phyloP scores from a whole-genome alignment of 2,797 vertebrate species.

The Sebastes cheni region DNA sequence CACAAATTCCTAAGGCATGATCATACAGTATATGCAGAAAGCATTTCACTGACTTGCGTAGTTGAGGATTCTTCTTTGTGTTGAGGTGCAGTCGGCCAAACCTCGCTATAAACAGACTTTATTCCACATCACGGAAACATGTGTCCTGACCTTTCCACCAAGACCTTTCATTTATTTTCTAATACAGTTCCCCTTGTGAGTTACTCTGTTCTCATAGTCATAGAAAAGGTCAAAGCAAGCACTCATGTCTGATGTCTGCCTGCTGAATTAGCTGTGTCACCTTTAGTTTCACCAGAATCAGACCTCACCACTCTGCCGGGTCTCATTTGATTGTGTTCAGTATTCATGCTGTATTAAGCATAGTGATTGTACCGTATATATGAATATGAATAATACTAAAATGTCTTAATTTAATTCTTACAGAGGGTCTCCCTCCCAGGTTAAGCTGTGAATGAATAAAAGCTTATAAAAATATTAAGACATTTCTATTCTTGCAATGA shows the following conservation, averaged over 20 bases:
- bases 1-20: slow-evolving; percentile 16
- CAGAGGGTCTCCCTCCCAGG: background rate
- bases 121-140: slow-evolving; percentile 93
- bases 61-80: slow-evolving; percentile 38
- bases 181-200: slow-evolving; percentile 90
- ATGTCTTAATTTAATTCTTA: slow-evolving; percentile 16
- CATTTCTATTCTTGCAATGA: slow-evolving; percentile 11
- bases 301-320: slow-evolving; percentile 5
- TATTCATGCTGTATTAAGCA: slow-evolving; percentile 26
- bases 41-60: slow-evolving; percentile 26
- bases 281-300: slow-evolving; percentile 69
- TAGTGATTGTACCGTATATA: background rate
- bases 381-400: slow-evolving; percentile 19
- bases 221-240: slow-evolving; percentile 92
- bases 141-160: slow-evolving; percentile 95
- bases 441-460: slow-evolving; percentile 13
- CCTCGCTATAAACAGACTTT: slow-evolving; percentile 83
- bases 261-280: slow-evolving; percentile 78
- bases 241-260: slow-evolving; percentile 82
- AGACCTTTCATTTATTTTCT: slow-evolving; percentile 95
- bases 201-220: slow-evolving; percentile 87
- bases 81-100: slow-evolving; percentile 67
- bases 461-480: slow-evolving; percentile 11
- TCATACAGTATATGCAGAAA: background rate
- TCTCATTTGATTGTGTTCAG: slow-evolving; percentile 46